These are phyloP conservation scores for Neosilurus mollespiculum DNA, from an alignment of 2,797 vertebrate genomes.

Conservation along the genomic window DNA sequence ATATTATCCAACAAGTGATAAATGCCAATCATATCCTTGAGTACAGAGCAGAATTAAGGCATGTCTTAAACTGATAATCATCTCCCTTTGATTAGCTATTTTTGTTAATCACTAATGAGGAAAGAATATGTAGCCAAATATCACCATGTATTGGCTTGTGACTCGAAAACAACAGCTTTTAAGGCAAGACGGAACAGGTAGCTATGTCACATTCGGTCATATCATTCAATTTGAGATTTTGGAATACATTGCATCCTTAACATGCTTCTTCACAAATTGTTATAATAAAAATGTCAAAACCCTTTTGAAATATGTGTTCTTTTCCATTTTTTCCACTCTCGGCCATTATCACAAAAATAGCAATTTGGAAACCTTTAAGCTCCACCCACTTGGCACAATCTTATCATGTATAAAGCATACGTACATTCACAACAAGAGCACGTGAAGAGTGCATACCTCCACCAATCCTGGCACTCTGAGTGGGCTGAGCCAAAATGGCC, in stretches of 20 bases:
- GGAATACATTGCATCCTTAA: neutral
- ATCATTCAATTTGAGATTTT: neutral
- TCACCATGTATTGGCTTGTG: neutral
- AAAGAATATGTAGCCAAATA: conserved; percentile 29
- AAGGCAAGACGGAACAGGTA: neutral
- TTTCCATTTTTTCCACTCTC: neutral
- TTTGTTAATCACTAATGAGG: conserved; percentile 26
- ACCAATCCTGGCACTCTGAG: too few relatives aligned
- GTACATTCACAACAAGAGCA: too few relatives aligned
- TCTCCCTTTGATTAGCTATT: conserved; percentile 37
- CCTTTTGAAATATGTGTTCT: neutral
- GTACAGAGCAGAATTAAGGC: conserved; percentile 28
- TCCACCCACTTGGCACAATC: neutral
- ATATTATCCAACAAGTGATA: conserved; percentile 49
- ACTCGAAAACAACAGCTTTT: neutral
- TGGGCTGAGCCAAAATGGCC: too few relatives aligned
- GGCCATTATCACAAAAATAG: neutral
- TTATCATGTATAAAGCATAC: too few relatives aligned
- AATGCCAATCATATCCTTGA: conserved; percentile 40
- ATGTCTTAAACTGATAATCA: conserved; percentile 39
- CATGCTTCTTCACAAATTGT: neutral
- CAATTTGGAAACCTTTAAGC: neutral
- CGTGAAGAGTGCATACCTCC: too few relatives aligned
- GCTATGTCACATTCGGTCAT: neutral
- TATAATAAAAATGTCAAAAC: neutral